These are phyloP conservation scores for Chaetoderma sp. DNA, from an alignment of 2,888 invertebrate species.

Conservation along the genomic window DNA sequence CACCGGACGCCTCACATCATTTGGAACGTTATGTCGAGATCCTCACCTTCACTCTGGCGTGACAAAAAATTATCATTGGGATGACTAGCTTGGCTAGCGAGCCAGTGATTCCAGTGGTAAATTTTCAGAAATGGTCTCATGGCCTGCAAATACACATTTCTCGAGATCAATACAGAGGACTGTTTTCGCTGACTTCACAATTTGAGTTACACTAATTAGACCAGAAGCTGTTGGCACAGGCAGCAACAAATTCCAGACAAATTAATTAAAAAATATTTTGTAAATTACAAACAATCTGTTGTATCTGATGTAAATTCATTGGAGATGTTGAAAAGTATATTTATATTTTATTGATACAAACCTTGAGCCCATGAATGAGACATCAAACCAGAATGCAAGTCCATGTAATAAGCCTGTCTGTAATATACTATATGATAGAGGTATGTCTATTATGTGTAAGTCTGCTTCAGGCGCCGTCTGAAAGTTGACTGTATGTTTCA, in stretches of 20 bases:
- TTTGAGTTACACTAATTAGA: neutral
- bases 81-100: no score
- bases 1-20: no score
- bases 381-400: slow-evolving; percentile 99
- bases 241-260: no score
- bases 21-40: no score
- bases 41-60: no score
- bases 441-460: slow-evolving; percentile 94
- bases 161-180: no score
- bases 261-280: neutral
- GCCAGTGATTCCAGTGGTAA: no score
- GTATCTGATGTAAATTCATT: neutral
- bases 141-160: no score
- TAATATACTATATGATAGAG: slow-evolving; percentile 90
- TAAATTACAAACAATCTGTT: neutral
- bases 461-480: slow-evolving; percentile 91
- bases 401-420: slow-evolving; percentile 97
- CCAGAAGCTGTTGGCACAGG: neutral
- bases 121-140: no score
- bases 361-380: slow-evolving; percentile 86
- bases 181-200: no score
- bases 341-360: slow-evolving; percentile 58
- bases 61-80: no score
- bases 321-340: neutral
- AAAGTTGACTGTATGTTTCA: slow-evolving; percentile 94